Evolutionary conservation across 2,113 vertebrate genomes (phyloP), one percentile per base, ranked within the genome.

Genomic region (Salminus brasiliensis): DNA sequence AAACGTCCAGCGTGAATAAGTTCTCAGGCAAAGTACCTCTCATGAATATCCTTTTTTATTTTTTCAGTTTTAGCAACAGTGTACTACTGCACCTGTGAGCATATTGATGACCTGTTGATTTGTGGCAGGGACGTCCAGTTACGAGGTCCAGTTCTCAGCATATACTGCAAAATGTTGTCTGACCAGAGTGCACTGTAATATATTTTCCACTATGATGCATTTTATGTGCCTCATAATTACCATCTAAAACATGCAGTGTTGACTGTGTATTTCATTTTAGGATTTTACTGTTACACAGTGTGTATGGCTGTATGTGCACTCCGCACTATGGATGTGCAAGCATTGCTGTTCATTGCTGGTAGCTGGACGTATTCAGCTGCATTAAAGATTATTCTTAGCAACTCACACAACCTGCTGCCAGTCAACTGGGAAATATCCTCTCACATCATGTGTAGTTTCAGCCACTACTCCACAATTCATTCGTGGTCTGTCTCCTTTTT

Each of bases 401-500:
- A 5, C 18, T 21, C 16, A 1, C 18, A 21, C 47, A 21, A 21
- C 47, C 47, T 21, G 15, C 16, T 21, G 18, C 47, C 2, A 55
- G 45, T 18, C 36, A 60, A 74, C 53, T 59, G 71, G 52, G 52
- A 23, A 55, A 55, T 21, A 25, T 23, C 29, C 39, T 73, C 25
- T 41, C 68, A 29, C 45, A 21, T 36, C 43, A n/a, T 67, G 36
- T 27, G 52, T 62, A 74, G 49, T 36, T 74, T 29, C 25, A 72
- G 43, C 34, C 23, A 65, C 43, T 72, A 43, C 73, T 80, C 41
- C 60, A 67, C 29, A 11, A 39, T 71, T 34, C 27, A 45, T 52
- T 34, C 25, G 45, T 65, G 43, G 62, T 66, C 21, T 79, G 43
- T 75, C 59, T 72, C 47, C 68, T n/a, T 49, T 79, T 60, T 75